phyloP scores from a whole-genome alignment of 2,797 vertebrate species.

The Lagodon rhomboides region DNA sequence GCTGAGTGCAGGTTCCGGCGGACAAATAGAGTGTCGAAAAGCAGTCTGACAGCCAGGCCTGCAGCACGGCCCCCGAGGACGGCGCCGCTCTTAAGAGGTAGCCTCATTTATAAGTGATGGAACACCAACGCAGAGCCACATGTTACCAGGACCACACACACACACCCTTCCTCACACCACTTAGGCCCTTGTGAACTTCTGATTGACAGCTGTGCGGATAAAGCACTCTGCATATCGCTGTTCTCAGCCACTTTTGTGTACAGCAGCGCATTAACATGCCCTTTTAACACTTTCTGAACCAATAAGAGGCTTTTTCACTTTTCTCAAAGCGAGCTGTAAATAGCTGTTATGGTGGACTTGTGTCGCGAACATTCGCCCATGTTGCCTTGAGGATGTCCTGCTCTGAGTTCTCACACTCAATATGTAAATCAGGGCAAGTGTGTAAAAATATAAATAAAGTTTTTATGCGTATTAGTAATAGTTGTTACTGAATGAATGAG shows the following conservation, averaged over 20 bases:
- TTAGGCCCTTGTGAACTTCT: slow-evolving; percentile 49
- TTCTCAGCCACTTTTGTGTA: slow-evolving; percentile 60
- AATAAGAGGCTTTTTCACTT: slow-evolving; percentile 26
- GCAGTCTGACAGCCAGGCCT: slow-evolving; percentile 27
- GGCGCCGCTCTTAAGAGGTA: slow-evolving; percentile 59
- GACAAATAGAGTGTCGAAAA: slow-evolving; percentile 59
- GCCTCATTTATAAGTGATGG: slow-evolving; percentile 78
- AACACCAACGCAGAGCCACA: slow-evolving; percentile 59
- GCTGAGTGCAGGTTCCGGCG: slow-evolving; percentile 41
- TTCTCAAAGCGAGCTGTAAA: not conserved
- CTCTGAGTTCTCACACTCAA: slow-evolving; percentile 2
- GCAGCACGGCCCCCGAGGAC: slow-evolving; percentile 48
- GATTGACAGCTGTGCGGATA: slow-evolving; percentile 64
- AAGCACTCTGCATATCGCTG: slow-evolving; percentile 72
- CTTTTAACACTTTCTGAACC: slow-evolving; percentile 42
- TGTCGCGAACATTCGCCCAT: not conserved
- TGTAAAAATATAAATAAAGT: slow-evolving; percentile 32
- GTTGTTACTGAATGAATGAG: slow-evolving; percentile 15
- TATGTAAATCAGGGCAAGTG: slow-evolving; percentile 42
- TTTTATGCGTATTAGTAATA: slow-evolving; percentile 37
- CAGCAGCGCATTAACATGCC: slow-evolving; percentile 43
- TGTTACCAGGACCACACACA: slow-evolving; percentile 45
- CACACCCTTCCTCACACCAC: slow-evolving; percentile 30
- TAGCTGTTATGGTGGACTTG: slow-evolving; percentile 4
- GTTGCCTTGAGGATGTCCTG: slow-evolving; percentile 10